phyloP scores from a whole-genome alignment of 1,140 invertebrate species.

The Agrypnia vestita region DNA sequence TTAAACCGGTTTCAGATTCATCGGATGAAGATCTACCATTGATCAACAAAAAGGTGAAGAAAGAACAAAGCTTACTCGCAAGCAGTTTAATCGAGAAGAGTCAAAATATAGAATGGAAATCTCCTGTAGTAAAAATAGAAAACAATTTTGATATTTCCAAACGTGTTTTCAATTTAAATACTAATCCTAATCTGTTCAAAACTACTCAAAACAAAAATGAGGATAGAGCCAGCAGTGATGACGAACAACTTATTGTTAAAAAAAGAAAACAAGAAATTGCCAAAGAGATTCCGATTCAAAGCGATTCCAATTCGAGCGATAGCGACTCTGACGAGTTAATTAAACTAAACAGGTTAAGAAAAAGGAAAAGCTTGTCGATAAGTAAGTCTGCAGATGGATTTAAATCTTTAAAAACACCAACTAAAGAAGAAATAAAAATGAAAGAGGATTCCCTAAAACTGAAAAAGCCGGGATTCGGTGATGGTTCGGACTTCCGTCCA shows the following conservation, averaged over 20 bases:
- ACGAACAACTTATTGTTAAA: slow-evolving; percentile 58
- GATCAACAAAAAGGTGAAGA: slow-evolving; percentile 68
- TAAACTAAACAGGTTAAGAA: slow-evolving; percentile 66
- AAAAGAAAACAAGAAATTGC: slow-evolving; percentile 56
- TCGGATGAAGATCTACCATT: slow-evolving; percentile 72
- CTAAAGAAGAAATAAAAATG: slow-evolving; percentile 65
- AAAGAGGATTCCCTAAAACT: slow-evolving; percentile 67
- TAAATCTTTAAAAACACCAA: slow-evolving; percentile 65
- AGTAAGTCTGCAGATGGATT: slow-evolving; percentile 65
- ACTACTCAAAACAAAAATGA: slow-evolving; percentile 60
- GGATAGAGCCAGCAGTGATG: slow-evolving; percentile 54
- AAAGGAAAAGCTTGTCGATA: slow-evolving; percentile 64
- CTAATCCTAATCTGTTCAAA: not conserved
- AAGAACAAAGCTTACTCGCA: slow-evolving; percentile 42
- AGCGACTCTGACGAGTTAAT: slow-evolving; percentile 68
- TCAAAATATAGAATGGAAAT: slow-evolving; percentile 41
- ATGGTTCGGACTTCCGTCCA: slow-evolving; percentile 82
- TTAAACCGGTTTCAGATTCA: slow-evolving; percentile 68
- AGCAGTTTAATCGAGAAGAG: slow-evolving; percentile 22
- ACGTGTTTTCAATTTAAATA: not conserved
- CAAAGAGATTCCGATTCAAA: slow-evolving; percentile 36
- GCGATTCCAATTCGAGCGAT: slow-evolving; percentile 62
- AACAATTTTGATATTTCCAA: slow-evolving; percentile 40
- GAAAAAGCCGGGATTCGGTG: slow-evolving; percentile 79
- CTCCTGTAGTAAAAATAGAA: slow-evolving; percentile 50